Base-by-base conservation (phyloP, 2,888 invertebrate genomes). In the Dasypogon diadema region DNA sequence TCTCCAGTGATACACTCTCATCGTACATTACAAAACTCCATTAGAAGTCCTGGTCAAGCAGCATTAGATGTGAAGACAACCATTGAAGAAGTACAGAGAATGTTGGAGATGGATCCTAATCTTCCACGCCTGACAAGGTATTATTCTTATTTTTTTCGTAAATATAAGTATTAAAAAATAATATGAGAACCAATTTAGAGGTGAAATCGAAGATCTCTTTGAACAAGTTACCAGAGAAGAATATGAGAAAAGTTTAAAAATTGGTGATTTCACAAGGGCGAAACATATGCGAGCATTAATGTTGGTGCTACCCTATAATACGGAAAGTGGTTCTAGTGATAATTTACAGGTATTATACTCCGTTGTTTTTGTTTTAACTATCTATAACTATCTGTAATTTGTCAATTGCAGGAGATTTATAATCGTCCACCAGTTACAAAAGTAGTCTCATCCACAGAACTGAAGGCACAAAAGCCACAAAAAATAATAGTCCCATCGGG, bases 151-250 rank as follows among this genome's bases (percentile, higher is more conserved):
- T n/a, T n/a, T n/a, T n/a, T n/a, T n/a, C n/a, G n/a, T n/a, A n/a
- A n/a, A n/a, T n/a, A n/a, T n/a, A n/a, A n/a, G n/a, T n/a, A n/a
- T n/a, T n/a, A n/a, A n/a, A n/a, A n/a, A n/a, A n/a, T n/a, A n/a
- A n/a, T n/a, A n/a, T n/a, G n/a, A 6, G 30, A 6, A 30, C 37
- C 18, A 3, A 26, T 63, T 14, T 75, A 85, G 86, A 51, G 86
- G 86, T 10, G 86, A 86, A 80, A 86, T 86, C 70, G 84, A 86
- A 79, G 86, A 86, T 70, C 81, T 86, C 12, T 86, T 86, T 79
- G 86, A 86, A 76, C 85, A 86, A 80, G 86, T 86, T 0, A 85
- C 86, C 1, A 83, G 82, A 55, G 85, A 86, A 77, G 86, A 86
- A 77, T 85, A 85, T 74, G 82, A 84, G 76, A 85, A 83, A 79